A percentile compares a stretch with the other conserved stretches of the same genome.
Conservation (phyloP, 1,140 invertebrate species). For the Lepidotrigona ventralis region DNA sequence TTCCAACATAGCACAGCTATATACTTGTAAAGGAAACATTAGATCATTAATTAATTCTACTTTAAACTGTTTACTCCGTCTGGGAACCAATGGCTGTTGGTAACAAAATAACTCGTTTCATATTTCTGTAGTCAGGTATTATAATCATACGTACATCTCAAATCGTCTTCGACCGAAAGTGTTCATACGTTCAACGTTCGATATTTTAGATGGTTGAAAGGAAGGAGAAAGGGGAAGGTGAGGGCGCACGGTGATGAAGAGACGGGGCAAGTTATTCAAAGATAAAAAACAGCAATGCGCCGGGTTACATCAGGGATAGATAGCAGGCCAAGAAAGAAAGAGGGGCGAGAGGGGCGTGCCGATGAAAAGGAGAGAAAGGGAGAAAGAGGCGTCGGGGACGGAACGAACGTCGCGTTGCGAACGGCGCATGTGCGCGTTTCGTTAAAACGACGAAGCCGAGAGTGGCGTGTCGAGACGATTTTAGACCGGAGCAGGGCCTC, state of each 20-base stretch:
- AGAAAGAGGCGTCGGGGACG: conserved; percentile 36
- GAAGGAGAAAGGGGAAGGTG: not conserved
- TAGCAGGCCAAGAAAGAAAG: conserved; percentile 15
- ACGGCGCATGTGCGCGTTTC: conserved; percentile 70
- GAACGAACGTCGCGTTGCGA: not conserved
- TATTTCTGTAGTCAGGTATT: too few relatives aligned
- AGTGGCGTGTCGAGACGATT: conserved; percentile 73
- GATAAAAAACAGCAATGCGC: conserved; percentile 38
- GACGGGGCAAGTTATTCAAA: conserved; percentile 16
- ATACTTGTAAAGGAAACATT: too few relatives aligned
- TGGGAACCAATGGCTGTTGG: too few relatives aligned
- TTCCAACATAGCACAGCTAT: too few relatives aligned
- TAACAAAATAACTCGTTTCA: too few relatives aligned
- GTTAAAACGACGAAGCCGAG: conserved; percentile 72
- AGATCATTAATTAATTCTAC: too few relatives aligned
- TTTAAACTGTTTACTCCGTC: too few relatives aligned
- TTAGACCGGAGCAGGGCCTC: conserved; percentile 77
- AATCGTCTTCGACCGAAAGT: too few relatives aligned
- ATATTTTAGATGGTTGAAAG: too few relatives aligned
- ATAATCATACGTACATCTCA: too few relatives aligned
- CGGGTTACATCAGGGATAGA: conserved; percentile 51
- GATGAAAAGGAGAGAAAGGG: conserved; percentile 35
- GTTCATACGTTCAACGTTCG: too few relatives aligned
- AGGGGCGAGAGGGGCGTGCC: not conserved
- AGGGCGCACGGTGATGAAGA: not conserved